Base-by-base conservation (phyloP, 1,140 invertebrate genomes). In the Temnothorax longispinosus region DNA sequence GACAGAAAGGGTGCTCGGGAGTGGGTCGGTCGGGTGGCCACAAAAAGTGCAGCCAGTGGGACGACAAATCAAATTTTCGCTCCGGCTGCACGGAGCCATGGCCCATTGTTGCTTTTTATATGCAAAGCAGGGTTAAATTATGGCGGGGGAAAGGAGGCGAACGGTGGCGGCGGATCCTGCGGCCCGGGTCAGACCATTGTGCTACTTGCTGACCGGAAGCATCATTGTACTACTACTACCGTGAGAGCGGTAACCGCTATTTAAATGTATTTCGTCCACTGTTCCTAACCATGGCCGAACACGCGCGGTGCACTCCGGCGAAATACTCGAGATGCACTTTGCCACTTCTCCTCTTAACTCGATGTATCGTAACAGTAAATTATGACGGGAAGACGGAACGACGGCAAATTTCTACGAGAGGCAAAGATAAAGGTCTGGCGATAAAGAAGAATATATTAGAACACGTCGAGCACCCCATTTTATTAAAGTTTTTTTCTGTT, bases 51-150 rank as follows among this genome's bases (percentile, higher is more conserved):
- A 92, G 88, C 89, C 78, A 87, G 76, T 87, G 67, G 87, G 85
- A 89, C 90, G 92, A 93, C 92, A 93, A 93, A 93, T 93, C 92
- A 93, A 93, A 93, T 93, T 93, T 92, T 93, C 90, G 87, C 92
- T 90, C 91, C 67, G 88, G 50, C 88, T 86, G 89, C 87, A 56
- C 86, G 87, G 86, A 88, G 81, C 81, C 89, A 86, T 54, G 87
- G 88, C 77, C 92, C 91, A 93, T 93, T 93, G 92, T 93, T 93
- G 91, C 92, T 93, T 93, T 93, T 93, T 93, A 93, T 92, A 93
- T 93, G 92, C 92, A 93, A 93, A 93, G 92, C 92, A 93, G 89
- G 91, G 91, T 89, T 93, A 93, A 93, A 93, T 93, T 93, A 93
- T 93, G 72, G 87, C 89, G 56, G 86, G 74, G 67, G 85, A 86